Base-by-base conservation (phyloP, 1,140 invertebrate genomes). In the Heliconius himera region DNA sequence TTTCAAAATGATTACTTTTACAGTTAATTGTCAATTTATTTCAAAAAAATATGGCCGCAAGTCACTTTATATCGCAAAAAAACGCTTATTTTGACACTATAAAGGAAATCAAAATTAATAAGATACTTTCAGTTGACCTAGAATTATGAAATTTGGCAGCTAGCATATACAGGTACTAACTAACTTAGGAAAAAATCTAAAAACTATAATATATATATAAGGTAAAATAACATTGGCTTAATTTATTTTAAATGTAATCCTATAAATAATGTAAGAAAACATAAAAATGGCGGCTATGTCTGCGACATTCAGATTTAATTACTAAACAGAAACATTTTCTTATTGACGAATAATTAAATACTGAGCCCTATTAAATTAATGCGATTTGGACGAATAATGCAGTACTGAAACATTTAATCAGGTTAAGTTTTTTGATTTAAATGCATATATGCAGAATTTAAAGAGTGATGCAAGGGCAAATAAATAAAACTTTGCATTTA, bases 321-420 rank as follows among this genome's bases (percentile, higher is more conserved):
- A 66, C 22, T 66, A 26, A 66, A 66, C 11, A 66, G 26, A 60
- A 60, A 60, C 9, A 60, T 60, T 60, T 11, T 22, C 56, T 60
- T 60, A 60, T 11, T 60, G 22, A 66, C 29, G 60, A 66, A 66
- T 66, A 66, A 66, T 66, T 66, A 66, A 66, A 66, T 66, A 29
- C 60, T 29, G 26, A 66, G 22, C 26, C 26, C 60, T 66, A 66
- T 66, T 66, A 66, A 29, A 29, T 66, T 66, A 66, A 29, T 66
- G 60, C 26, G 60, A 66, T 66, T 66, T 66, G 26, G 13, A 29
- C 26, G 11, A 66, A 66, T 29, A 60, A 66, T 16, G 13, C 41
- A 46, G 13, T 46, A 16, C 41, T 16, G 41, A 13, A 46, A 46
- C 13, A 18, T 66, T 66, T 29, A 26, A 66, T 13, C 16, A 46